These are phyloP conservation scores for Anoncus sp. DNA, from an alignment of 2,888 invertebrate species.

Conservation along the genomic window DNA sequence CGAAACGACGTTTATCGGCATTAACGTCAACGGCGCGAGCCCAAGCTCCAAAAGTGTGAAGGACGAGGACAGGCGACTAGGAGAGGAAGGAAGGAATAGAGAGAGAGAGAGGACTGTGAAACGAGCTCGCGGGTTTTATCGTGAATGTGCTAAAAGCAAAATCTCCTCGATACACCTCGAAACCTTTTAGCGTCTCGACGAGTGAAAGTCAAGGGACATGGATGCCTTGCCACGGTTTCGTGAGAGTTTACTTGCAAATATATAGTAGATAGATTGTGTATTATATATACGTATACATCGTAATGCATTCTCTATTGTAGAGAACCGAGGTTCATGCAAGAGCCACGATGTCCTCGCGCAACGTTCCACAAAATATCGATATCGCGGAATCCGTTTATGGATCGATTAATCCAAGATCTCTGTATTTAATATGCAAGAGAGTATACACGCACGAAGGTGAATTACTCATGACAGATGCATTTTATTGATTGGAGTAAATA, in stretches of 20 bases:
- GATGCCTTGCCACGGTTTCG: slow-evolving; percentile 47
- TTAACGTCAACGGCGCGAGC: slow-evolving; percentile 73
- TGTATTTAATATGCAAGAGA: too few species aligned
- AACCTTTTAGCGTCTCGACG: slow-evolving; percentile 81
- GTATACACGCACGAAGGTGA: too few species aligned
- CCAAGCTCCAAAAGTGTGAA: slow-evolving; percentile 30
- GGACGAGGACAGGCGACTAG: slow-evolving; percentile 30
- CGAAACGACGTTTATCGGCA: slow-evolving; percentile 77
- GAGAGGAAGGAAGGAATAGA: slow-evolving; percentile 20
- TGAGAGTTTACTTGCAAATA: slow-evolving; percentile 34
- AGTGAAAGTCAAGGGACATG: slow-evolving; percentile 62
- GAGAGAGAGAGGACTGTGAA: slow-evolving; percentile 59
- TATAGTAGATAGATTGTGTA: neutral
- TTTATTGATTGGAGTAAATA: too few species aligned
- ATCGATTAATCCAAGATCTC: slow-evolving; percentile 14
- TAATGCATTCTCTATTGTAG: neutral
- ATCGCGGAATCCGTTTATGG: slow-evolving; percentile 50
- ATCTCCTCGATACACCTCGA: slow-evolving; percentile 81
- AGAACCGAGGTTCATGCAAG: slow-evolving; percentile 5
- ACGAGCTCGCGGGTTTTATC: slow-evolving; percentile 78
- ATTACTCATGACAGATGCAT: too few species aligned
- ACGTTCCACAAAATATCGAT: slow-evolving; percentile 52
- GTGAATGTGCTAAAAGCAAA: slow-evolving; percentile 82
- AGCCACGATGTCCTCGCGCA: slow-evolving; percentile 26
- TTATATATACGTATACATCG: neutral